phyloP scores from a whole-genome alignment of 2,113 vertebrate species.

The Chlorodrepanis virens region DNA sequence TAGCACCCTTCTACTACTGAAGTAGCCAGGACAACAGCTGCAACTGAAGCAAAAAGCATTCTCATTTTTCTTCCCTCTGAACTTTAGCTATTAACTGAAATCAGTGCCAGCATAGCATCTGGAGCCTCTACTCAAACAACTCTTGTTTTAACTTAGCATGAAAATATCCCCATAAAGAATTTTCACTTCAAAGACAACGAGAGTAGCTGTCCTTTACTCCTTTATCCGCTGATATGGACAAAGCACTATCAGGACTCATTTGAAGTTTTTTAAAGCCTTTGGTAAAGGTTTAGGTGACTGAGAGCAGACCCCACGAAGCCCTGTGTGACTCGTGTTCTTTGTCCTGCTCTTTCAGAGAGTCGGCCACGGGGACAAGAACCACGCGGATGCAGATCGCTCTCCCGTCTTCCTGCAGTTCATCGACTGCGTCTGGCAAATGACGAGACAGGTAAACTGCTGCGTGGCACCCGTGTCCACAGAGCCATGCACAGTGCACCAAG shows the following conservation, averaged over 20 bases:
- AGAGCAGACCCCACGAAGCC: not conserved
- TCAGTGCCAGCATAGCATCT: constrained; percentile 42
- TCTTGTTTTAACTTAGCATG: constrained; percentile 25
- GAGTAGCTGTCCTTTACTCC: not conserved
- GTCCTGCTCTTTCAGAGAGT: constrained; percentile 78
- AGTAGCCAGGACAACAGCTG: constrained; percentile 52
- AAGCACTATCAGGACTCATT: not conserved
- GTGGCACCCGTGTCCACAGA: not conserved
- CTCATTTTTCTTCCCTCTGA: not conserved
- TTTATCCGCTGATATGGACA: not conserved
- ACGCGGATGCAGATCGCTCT: constrained; percentile 92
- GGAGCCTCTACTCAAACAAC: constrained; percentile 4
- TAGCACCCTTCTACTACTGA: not conserved
- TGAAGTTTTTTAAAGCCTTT: not conserved
- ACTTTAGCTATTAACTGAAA: constrained; percentile 38
- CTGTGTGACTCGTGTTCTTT: not conserved
- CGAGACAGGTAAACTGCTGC: constrained; percentile 84
- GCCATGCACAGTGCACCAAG: not conserved
- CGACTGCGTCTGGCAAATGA: constrained; percentile 98
- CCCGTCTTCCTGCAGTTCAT: constrained; percentile 97
- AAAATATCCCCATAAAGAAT: constrained; percentile 38
- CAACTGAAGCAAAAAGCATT: constrained; percentile 13
- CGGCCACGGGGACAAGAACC: constrained; percentile 96
- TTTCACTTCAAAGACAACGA: constrained; percentile 32
- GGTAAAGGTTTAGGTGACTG: not conserved